Conservation (phyloP, 2,888 invertebrate species). For the Pegoplata infirma region DNA sequence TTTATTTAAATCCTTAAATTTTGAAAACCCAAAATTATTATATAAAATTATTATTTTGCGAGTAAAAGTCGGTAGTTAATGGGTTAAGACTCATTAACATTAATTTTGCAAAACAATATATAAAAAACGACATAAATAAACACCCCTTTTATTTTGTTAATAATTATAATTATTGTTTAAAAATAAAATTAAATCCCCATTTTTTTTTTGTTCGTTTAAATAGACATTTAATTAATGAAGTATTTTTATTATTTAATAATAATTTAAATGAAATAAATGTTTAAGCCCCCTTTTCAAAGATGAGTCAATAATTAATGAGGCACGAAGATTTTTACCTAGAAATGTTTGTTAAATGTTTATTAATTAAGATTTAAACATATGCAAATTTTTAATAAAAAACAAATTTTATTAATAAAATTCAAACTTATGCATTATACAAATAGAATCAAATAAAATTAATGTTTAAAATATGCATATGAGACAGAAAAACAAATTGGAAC, state of each 20-base stretch:
- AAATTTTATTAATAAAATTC: background rate
- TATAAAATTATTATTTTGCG: too few species aligned
- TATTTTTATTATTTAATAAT: background rate
- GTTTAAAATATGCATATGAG: conserved; percentile 5
- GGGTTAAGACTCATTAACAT: too few species aligned
- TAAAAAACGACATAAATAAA: too few species aligned
- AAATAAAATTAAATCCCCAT: background rate
- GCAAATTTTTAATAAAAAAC: background rate
- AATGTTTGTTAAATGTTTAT: background rate
- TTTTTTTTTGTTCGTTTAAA: background rate
- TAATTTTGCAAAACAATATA: too few species aligned
- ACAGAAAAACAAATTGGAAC: conserved; percentile 21
- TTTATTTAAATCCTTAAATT: too few species aligned
- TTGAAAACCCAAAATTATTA: too few species aligned
- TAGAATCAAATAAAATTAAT: background rate
- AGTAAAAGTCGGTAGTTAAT: too few species aligned
- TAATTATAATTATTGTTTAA: too few species aligned
- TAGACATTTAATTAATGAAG: background rate
- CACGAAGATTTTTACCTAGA: background rate
- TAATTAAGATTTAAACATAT: background rate
- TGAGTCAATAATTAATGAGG: background rate
- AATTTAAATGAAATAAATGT: background rate
- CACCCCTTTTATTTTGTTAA: too few species aligned
- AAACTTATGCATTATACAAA: background rate
- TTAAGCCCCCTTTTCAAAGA: background rate